Conservation (phyloP, 2,113 vertebrate species). For the Eolophus roseicapilla region DNA sequence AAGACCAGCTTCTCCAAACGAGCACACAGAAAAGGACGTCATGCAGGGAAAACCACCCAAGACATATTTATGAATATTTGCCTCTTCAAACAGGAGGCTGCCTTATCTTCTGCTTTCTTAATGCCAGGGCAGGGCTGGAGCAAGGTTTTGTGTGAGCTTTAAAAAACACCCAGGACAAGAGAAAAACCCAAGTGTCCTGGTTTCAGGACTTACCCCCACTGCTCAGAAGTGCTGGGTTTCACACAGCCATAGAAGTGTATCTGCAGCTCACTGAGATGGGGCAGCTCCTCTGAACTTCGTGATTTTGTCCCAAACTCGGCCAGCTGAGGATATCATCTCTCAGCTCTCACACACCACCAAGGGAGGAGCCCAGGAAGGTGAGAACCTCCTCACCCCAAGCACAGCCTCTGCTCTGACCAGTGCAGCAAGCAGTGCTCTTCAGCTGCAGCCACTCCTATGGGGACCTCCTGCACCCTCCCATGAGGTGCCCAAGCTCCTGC, state of each 20-base stretch:
- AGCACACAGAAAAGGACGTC: not conserved
- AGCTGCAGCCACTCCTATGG: not conserved
- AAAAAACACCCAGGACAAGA: not conserved
- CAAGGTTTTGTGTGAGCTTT: not conserved
- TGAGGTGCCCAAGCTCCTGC: not conserved
- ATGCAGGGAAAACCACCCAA: not conserved
- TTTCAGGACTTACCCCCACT: not conserved
- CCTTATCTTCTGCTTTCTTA: not conserved
- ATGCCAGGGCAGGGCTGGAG: not conserved
- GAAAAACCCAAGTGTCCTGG: not conserved
- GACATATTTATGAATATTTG: not conserved
- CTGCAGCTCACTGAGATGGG: not conserved
- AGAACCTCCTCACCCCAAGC: not conserved
- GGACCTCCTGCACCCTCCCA: not conserved
- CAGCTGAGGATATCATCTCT: not conserved
- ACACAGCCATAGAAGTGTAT: rapidly evolving
- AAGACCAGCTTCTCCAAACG: not conserved
- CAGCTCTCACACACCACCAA: not conserved
- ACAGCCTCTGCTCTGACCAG: not conserved
- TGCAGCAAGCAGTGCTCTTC: not conserved
- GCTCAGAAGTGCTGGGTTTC: not conserved
- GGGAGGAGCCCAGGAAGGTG: not conserved
- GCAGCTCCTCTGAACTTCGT: not conserved
- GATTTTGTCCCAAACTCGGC: not conserved
- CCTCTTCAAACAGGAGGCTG: not conserved